Base-by-base conservation (phyloP, 2,888 invertebrate genomes). In the Dolichopus griseipennis region DNA sequence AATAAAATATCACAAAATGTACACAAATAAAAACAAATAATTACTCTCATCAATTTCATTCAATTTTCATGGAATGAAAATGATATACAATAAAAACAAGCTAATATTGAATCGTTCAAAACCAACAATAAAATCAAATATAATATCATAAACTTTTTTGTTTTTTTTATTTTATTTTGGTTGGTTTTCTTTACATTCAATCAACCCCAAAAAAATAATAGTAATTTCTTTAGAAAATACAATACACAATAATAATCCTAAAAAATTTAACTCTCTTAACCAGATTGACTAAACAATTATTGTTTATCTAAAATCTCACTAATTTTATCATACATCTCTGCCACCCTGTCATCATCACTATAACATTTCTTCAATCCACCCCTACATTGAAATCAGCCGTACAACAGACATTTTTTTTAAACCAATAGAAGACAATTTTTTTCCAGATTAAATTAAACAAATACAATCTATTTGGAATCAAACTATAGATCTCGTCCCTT, bases 301-400 rank as follows among this genome's bases (percentile, higher is more conserved):
- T 52, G 52, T 52, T 52, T 52, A 52, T 52, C 52, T 52, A 52
- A n/a, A 52, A 52, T 52, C 52, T 52, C 52, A 52, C 52, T 52
- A 52, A 52, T 52, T 52, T 52, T 52, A 52, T 52, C 52, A 52
- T 52, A 12, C 41, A 41, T 5, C 41, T 12, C 8, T 41, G 8
- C 41, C 41, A 9, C 8, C 2, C 15, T 12, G 15, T 52, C 52
- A 52, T 52, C 52, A 18, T 52, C 52, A 18, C n/a, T 41, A 41
- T 27, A 2, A 2, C 5, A 4, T 27, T 27, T 27, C 5, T 27
- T 27, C 2, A 2, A 27, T 4, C 27, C 2, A 27, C 37, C 37
- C 37, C 37, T 7, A 34, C 9, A 10, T 12, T 8, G 8, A 37
- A 37, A 37, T 37, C 37, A 37, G 8, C 37, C 37, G 12, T 37